phyloP scores from a whole-genome alignment of 2,113 vertebrate species.

The Rhinichthys klamathensis region DNA sequence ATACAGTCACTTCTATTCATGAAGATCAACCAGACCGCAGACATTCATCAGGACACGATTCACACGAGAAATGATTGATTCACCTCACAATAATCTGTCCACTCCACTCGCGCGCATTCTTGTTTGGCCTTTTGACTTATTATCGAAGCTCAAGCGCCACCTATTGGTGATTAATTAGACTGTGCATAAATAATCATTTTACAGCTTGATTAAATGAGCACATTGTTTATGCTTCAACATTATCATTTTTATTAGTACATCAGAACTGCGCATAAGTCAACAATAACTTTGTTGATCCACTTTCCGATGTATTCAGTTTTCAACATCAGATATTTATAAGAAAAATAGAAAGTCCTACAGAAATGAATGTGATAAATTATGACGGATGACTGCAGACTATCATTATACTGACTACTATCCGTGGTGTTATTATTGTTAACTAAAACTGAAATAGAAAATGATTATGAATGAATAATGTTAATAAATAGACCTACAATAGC shows the following conservation, averaged over 20 bases:
- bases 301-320: not conserved
- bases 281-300: not conserved
- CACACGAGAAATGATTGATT: too few relatives aligned
- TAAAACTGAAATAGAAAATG: too few relatives aligned
- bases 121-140: not conserved
- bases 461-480: too few relatives aligned
- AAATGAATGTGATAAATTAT: not conserved
- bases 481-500: too few relatives aligned
- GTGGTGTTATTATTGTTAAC: too few relatives aligned
- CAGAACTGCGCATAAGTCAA: not conserved
- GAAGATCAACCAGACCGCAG: slow-evolving; percentile 47
- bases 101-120: not conserved
- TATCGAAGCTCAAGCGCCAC: not conserved
- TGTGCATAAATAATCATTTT: not conserved
- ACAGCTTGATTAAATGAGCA: not conserved
- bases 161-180: not conserved
- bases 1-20: slow-evolving; percentile 73
- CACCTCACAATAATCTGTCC: not conserved
- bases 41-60: slow-evolving; percentile 62
- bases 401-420: too few relatives aligned
- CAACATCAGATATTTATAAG: not conserved
- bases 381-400: not conserved
- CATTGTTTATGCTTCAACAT: not conserved
- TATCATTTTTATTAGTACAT: not conserved
- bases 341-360: not conserved